A percentile compares a stretch with the other conserved stretches of the same genome.
Conservation (phyloP, 2,113 vertebrate genomes). For the Motacilla alba region DNA sequence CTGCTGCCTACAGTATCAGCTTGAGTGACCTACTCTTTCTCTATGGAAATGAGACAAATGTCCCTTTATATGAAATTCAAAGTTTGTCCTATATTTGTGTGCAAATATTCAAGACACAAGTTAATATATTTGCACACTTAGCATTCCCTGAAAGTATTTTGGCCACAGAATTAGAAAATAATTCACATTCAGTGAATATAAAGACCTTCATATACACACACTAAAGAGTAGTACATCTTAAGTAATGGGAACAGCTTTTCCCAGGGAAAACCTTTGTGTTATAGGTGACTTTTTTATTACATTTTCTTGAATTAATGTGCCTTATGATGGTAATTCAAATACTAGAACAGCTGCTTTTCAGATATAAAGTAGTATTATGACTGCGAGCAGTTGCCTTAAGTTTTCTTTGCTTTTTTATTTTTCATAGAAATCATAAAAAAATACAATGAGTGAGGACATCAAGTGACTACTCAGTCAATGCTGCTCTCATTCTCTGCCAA, state of each 20-base stretch:
- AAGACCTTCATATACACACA: neutral
- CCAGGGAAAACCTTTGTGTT: conserved; percentile 14
- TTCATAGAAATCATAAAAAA: neutral
- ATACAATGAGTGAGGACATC: neutral
- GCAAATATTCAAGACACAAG: neutral
- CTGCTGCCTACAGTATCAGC: neutral
- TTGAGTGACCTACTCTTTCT: neutral
- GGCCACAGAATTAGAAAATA: neutral
- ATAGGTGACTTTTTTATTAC: conserved; percentile 7
- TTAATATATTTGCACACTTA: neutral
- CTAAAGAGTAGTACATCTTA: neutral
- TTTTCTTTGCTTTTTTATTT: neutral
- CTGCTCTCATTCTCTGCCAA: neutral
- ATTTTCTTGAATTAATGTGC: conserved; percentile 4
- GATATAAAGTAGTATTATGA: neutral
- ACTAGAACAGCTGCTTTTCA: conserved; percentile 19
- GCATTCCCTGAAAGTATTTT: neutral
- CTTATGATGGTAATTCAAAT: conserved; percentile 26
- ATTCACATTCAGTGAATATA: neutral
- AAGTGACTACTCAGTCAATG: neutral
- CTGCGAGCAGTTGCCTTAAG: neutral
- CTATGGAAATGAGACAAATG: neutral
- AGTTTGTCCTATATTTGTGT: neutral
- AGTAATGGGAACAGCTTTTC: conserved; percentile 31
- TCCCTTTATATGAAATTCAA: neutral